Base-by-base conservation (phyloP, 53 echinoderm and acorn worm genomes). In the Holothuria scabra region DNA sequence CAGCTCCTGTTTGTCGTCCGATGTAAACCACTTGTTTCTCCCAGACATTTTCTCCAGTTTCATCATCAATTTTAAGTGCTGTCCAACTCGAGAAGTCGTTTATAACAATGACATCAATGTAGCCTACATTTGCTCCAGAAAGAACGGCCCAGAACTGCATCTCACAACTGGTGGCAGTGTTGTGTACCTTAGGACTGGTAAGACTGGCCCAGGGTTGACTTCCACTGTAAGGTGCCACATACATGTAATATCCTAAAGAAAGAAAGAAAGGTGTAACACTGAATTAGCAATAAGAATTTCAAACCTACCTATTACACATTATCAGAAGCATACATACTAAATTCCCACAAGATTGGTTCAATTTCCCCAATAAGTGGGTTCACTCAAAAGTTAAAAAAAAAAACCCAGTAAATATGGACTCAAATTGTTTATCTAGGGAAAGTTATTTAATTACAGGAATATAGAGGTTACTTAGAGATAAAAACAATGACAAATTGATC, bases 121-220 rank as follows among this genome's bases (percentile, higher is more conserved):
- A 85, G 35, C 93, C 93, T 14, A 93, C 87, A 41, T 88, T 82
- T 2, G 52, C 56, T 22, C 93, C 93, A 8, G 74, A 74, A 85
- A 93, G 87, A 86, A 90, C 88, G 64, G 85, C 88, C 90, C 93
- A 90, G 88, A 93, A 93, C 26, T 76, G 88, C 56, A 90, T 67
- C 86, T 93, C 88, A 37, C 97, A 97, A 72, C 90, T 91, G 13
- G 97, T 84, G 28, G 93, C 97, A 1, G 93, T 81, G 60, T 97
- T 90, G 74, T 82, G 89, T 22, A 92, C 65, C 21, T 23, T 52
- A 28, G 92, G 92, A 46, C 92, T 86, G 16, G 46, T 76, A 20
- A 89, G 83, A 59, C 85, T 85, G 4, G 89, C 92, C 84, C 84
- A 89, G 12, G 59, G 8, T 16, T 79, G 87, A 41, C 67, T 66